Base-by-base conservation (phyloP, 1,140 invertebrate species). In the Popillia japonica region DNA sequence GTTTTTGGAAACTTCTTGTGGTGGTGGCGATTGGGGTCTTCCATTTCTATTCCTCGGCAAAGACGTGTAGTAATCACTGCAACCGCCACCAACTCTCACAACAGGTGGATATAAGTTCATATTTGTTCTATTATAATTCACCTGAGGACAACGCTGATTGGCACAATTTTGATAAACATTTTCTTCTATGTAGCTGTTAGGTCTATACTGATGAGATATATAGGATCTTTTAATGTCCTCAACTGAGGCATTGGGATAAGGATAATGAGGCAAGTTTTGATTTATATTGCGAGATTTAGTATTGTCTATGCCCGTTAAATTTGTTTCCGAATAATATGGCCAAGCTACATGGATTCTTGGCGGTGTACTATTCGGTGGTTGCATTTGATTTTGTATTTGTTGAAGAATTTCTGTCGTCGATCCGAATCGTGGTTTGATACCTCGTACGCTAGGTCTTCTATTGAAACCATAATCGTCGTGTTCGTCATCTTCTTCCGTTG, bases 381-480 rank as follows among this genome's bases (percentile, higher is more conserved):
- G 82, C 75, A 90, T 76, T 81, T 94, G 92, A 72, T 90, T 90
- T 85, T 94, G 93, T 89, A 94, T 94, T 79, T 95, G 93, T 80
- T 95, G 92, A 0, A 96, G 86, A 10, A 95, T 94, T 82, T 96
- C 94, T 48, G 92, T 93, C 0, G 94, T 95, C 0, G 93, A 92
- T 34, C 94, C 93, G 68, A 94, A 93, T 44, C 93, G 89, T 0
- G 91, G 90, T 81, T 92, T 92, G 44, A 93, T 93, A 0, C 92
- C 93, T 0, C 94, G 89, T 0, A 97, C 95, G 0, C 95, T 95
- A 0, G 96, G 95, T 8, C 96, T 88, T n/a, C 94, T 89, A 82
- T 95, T 94, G 85, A 97, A 96, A 6, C 95, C 96, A 80, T 96
- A 96, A 82, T 96, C 95, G 79, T 96, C 95, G 79, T 95, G 90